Conservation (phyloP, 1,140 invertebrate species). For the Bombus waltoni region DNA sequence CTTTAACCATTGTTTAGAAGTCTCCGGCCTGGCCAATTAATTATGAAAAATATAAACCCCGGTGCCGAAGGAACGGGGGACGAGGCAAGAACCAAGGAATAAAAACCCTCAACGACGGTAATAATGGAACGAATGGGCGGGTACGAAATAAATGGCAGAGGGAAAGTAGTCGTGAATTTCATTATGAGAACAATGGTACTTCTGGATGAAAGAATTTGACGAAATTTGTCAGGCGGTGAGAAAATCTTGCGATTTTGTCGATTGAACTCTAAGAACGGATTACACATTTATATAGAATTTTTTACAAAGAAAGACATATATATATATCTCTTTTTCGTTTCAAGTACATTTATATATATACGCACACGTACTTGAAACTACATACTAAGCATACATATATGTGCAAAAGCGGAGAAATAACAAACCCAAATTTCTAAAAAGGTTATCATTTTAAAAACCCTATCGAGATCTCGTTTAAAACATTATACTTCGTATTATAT, state of each 20-base stretch:
- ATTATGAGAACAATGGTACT: slow-evolving; percentile 46
- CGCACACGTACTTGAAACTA: neutral
- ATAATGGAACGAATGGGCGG: slow-evolving; percentile 34
- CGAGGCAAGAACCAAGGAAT: slow-evolving; percentile 22
- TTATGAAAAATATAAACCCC: slow-evolving; percentile 39
- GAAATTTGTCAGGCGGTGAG: slow-evolving; percentile 18
- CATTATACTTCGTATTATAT: too few relatives aligned
- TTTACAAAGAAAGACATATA: too few relatives aligned
- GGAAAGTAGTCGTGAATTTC: slow-evolving; percentile 49
- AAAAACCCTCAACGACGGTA: slow-evolving; percentile 49
- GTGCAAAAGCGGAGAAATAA: too few relatives aligned
- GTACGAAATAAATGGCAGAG: slow-evolving; percentile 29
- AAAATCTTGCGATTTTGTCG: neutral
- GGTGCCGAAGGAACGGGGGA: too few relatives aligned
- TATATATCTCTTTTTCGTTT: too few relatives aligned
- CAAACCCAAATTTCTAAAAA: too few relatives aligned
- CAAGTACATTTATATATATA: too few relatives aligned
- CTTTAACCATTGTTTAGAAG: slow-evolving; percentile 32
- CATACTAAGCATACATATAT: too few relatives aligned
- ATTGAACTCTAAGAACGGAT: neutral
- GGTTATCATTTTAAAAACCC: too few relatives aligned
- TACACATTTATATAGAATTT: too few relatives aligned
- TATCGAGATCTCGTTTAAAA: too few relatives aligned
- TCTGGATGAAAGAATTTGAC: slow-evolving; percentile 26
- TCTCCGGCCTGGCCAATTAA: slow-evolving; percentile 33